These are phyloP conservation scores for Eleginops maclovinus DNA, from an alignment of 2,113 vertebrate genomes.

Conservation along the genomic window DNA sequence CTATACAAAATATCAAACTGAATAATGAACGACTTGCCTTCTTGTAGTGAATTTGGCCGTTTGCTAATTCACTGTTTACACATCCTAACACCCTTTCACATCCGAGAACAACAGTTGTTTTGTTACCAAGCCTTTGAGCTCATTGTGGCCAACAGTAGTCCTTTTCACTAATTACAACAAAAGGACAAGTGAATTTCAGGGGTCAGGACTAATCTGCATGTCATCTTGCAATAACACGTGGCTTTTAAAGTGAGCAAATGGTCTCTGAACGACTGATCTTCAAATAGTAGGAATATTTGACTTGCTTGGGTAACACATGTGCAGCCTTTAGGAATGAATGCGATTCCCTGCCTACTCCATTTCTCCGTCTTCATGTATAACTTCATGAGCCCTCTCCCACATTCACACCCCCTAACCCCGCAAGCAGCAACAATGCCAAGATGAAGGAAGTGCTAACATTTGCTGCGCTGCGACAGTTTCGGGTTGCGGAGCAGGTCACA, in stretches of 20 bases:
- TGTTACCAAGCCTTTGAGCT: background rate
- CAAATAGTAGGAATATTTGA: conserved; percentile 4
- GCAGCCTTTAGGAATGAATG: background rate
- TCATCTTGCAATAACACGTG: background rate
- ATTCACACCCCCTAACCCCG: conserved; percentile 45
- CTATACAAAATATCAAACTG: background rate
- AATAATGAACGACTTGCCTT: background rate
- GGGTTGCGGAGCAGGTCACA: conserved; percentile 82
- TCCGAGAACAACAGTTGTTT: background rate
- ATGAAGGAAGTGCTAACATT: conserved; percentile 79
- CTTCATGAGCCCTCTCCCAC: conserved; percentile 24
- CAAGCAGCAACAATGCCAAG: conserved; percentile 51
- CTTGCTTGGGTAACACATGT: conserved; percentile 3
- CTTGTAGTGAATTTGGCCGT: background rate
- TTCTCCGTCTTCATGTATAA: conserved; percentile 24
- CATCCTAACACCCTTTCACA: background rate
- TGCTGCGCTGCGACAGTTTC: conserved; percentile 79
- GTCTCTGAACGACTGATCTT: background rate
- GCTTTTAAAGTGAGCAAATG: conserved; percentile 7
- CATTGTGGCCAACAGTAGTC: background rate
- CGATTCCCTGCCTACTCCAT: conserved; percentile 30
- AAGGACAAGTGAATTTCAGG: background rate
- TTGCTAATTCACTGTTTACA: background rate
- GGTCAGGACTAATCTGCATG: background rate
- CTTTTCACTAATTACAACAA: background rate